Evolutionary conservation across 2,797 vertebrate genomes (phyloP).

Genomic region (Moxostoma hubbsi): DNA sequence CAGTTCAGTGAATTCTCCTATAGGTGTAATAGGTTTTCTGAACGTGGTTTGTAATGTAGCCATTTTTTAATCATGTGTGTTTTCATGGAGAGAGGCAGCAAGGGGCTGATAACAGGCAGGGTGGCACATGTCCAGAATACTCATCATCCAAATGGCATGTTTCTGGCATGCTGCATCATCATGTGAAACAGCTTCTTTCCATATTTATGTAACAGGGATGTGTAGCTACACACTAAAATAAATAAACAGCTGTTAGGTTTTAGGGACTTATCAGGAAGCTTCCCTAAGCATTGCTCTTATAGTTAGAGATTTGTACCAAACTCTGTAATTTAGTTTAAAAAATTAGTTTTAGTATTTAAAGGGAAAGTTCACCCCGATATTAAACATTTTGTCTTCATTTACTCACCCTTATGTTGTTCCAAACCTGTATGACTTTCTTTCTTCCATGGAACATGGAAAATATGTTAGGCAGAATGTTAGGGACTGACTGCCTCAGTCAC

Average conservation of each 20-base stretch:
- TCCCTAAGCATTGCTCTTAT: no score
- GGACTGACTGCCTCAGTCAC: no score
- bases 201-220: conserved; percentile 3
- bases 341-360: no score
- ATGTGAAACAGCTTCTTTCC: not conserved
- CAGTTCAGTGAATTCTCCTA: conserved; percentile 34
- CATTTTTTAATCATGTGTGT: conserved; percentile 37
- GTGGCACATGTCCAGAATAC: conserved; percentile 37
- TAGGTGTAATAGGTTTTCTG: conserved; percentile 45
- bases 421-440: no score
- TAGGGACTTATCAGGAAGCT: not conserved
- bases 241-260: not conserved
- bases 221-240: conserved; percentile 3
- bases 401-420: no score
- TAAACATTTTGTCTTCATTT: no score
- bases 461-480: no score
- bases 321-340: no score
- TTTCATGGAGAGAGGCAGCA: not conserved
- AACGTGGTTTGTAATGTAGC: conserved; percentile 37
- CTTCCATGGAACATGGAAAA: no score
- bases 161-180: conserved; percentile 18
- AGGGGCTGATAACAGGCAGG: conserved; percentile 17
- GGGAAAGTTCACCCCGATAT: no score
- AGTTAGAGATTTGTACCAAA: no score
- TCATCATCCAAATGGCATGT: conserved; percentile 35